These are phyloP conservation scores for Laothoe populi DNA, from an alignment of 2,888 invertebrate species.

Conservation along the genomic window DNA sequence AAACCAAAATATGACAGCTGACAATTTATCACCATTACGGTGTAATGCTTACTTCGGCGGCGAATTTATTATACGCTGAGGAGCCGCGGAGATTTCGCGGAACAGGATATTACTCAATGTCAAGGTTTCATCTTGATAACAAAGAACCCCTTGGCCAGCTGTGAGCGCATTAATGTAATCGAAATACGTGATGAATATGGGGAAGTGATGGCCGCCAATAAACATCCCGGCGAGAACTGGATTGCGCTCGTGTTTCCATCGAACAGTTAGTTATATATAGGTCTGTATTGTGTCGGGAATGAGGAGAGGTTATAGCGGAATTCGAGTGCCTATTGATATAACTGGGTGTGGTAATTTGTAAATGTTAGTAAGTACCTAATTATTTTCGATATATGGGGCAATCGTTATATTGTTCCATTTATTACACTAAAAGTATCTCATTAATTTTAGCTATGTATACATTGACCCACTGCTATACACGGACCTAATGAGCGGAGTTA, in stretches of 20 bases:
- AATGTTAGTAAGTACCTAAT: background rate
- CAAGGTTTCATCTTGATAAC: constrained; percentile 55
- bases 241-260: constrained; percentile 8
- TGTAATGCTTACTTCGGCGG: constrained; percentile 57
- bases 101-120: constrained; percentile 65
- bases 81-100: constrained; percentile 56
- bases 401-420: background rate
- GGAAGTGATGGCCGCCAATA: constrained; percentile 28
- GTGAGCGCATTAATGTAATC: constrained; percentile 46
- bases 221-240: constrained; percentile 3
- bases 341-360: constrained; percentile 4
- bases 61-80: constrained; percentile 62
- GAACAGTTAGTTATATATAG: background rate
- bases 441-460: too few species aligned
- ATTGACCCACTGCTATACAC: too few species aligned
- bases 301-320: constrained; percentile 17
- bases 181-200: constrained; percentile 38
- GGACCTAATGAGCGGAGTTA: too few species aligned
- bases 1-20: constrained; percentile 67
- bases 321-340: constrained; percentile 11
- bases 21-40: constrained; percentile 63
- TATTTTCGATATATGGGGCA: background rate
- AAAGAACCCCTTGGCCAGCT: constrained; percentile 46
- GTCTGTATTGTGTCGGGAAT: background rate
- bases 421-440: background rate